phyloP scores from a whole-genome alignment of 2,113 vertebrate genomes.

The Cyprinodon variegatus region DNA sequence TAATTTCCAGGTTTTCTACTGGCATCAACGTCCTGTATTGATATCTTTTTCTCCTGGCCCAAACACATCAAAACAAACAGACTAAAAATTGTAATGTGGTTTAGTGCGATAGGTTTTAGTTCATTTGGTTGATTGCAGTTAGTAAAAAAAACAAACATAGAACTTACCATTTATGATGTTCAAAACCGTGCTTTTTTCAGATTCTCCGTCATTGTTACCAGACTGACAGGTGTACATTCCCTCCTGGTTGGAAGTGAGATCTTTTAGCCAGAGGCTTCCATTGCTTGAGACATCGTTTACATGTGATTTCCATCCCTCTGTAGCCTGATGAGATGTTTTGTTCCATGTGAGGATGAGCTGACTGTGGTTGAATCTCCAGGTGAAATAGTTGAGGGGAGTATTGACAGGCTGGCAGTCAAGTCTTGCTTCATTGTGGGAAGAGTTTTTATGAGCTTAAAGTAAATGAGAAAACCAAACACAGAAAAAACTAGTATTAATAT shows the following conservation, averaged over 20 bases:
- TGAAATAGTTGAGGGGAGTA: neutral
- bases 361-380: slow-evolving; percentile 36
- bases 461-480: neutral
- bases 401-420: slow-evolving; percentile 33
- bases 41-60: neutral
- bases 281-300: slow-evolving; percentile 27
- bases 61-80: neutral
- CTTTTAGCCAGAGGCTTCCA: slow-evolving; percentile 26
- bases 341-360: slow-evolving; percentile 15
- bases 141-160: too few species aligned
- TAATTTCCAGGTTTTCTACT: too few species aligned
- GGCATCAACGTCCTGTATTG: neutral
- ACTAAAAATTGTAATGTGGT: neutral
- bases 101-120: neutral
- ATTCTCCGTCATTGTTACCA: neutral
- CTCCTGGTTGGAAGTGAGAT: neutral
- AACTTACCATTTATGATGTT: neutral
- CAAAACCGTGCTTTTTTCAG: neutral
- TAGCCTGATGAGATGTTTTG: neutral
- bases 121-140: neutral
- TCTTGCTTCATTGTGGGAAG: neutral
- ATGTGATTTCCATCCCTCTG: slow-evolving; percentile 23
- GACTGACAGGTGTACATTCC: slow-evolving; percentile 61
- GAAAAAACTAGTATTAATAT: too few species aligned
- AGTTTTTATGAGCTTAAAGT: slow-evolving; percentile 18